Base-by-base conservation (phyloP, 1,140 invertebrate genomes). In the Pachypsylla venusta region DNA sequence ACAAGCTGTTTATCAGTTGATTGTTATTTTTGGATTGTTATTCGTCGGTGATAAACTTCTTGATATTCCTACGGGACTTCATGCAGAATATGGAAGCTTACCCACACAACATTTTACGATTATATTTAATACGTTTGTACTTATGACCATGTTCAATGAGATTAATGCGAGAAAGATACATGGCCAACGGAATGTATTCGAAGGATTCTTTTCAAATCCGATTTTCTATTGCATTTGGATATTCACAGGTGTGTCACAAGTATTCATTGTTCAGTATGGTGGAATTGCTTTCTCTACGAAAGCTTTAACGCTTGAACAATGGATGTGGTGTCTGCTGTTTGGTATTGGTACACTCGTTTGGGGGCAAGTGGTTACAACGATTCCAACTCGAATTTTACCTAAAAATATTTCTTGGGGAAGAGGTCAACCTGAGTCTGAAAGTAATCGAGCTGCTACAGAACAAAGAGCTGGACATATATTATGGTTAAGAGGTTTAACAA, bases 131-230 rank as follows among this genome's bases (percentile, higher is more conserved):
- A 89, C 93, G 16, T 98, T 99, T 76, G 96, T 99, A 58, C 93
- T 99, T 91, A 99, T 99, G 95, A 99, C 96, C 22, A 78, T 99
- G 39, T 99, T 98, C 78, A 99, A 99, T 80, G 96, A 99, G 79
- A 93, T 99, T 70, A 99, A 99, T 77, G 92, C 94, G 42, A 80
- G 95, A 67, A 98, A 99, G 82, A 98, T 99, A 70, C 95, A 99
- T 76, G 94, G 94, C 60, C 93, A 99, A 76, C 79, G 96, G 67
- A 98, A 99, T 75, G 88, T 99, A 65, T 93, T 98, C 76, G 80
- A 90, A 73, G 92, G 92, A 67, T 83, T 99, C 64, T 92, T 95
- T 72, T 89, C 90, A 62, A 99, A 99, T 79, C 93, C 93, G 39
- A 96, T 99, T 70, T 99, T 98, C 77, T 94, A 96, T 74, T 82